Percentiles rank a stretch among this genome's conserved stretches.
These are phyloP conservation scores for Scleropages formosus DNA, from an alignment of 2,797 vertebrate species.

Conservation along the genomic window DNA sequence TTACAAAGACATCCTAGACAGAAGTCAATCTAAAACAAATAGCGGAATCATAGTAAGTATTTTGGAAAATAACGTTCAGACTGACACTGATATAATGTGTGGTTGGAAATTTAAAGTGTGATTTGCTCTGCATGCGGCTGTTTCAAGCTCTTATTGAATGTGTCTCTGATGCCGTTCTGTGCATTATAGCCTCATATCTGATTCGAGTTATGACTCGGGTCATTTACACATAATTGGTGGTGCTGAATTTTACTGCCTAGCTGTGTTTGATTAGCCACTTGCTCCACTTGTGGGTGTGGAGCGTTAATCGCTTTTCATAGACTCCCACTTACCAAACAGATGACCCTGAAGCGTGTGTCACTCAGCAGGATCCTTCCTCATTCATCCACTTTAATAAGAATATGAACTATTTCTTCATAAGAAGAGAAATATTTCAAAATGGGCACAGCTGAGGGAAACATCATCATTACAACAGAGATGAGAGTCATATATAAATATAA, in stretches of 20 bases:
- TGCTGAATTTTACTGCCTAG: not conserved
- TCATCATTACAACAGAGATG: not conserved
- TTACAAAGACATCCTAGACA: conserved; percentile 71
- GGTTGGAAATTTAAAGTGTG: not conserved
- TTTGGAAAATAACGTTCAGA: conserved; percentile 17
- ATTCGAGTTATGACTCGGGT: not conserved
- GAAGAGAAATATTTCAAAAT: not conserved
- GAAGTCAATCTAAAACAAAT: conserved; percentile 68
- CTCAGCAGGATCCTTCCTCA: not conserved
- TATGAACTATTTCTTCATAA: not conserved
- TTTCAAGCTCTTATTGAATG: not conserved
- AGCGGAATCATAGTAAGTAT: conserved; percentile 82
- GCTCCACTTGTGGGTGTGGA: not conserved
- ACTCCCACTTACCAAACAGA: not conserved
- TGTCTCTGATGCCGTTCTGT: not conserved
- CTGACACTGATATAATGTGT: not conserved
- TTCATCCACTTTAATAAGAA: not conserved
- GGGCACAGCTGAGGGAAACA: too few species aligned
- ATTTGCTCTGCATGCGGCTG: not conserved
- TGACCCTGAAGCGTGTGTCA: conserved; percentile 4
- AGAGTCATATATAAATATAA: not conserved
- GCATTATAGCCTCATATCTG: not conserved
- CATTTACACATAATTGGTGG: not conserved
- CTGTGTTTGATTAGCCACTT: not conserved
- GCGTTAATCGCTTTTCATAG: not conserved